phyloP scores from a whole-genome alignment of 2,888 invertebrate genomes.

The Mesorhabditis spiculigera region DNA sequence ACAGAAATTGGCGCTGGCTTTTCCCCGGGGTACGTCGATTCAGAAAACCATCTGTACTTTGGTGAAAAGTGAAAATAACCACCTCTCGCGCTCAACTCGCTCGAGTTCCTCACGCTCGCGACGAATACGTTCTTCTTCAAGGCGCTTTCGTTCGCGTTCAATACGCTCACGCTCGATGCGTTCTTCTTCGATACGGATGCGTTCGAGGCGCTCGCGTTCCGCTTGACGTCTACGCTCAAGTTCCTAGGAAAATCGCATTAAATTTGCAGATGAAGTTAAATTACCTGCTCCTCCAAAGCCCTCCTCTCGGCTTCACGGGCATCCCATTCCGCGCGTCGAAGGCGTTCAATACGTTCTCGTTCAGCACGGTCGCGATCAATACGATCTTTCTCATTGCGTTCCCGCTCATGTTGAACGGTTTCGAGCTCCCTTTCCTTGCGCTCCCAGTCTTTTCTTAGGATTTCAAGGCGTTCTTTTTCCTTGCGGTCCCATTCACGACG shows the following conservation, averaged over 20 bases:
- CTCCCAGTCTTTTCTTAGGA: slow-evolving; percentile 9
- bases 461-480: slow-evolving; percentile 36
- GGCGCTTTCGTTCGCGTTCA: slow-evolving; percentile 38
- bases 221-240: slow-evolving; percentile 12
- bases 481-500: slow-evolving; percentile 36
- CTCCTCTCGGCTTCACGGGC: slow-evolving; percentile 44
- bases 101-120: slow-evolving; percentile 36
- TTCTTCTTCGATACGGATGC: slow-evolving; percentile 14
- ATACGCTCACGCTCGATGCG: slow-evolving; percentile 52
- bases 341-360: slow-evolving; percentile 28
- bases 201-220: slow-evolving; percentile 29
- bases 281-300: slow-evolving; percentile 38
- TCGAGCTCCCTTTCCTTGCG: slow-evolving; percentile 42
- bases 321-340: slow-evolving; percentile 48
- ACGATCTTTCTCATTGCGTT: slow-evolving; percentile 41
- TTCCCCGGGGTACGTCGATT: background rate
- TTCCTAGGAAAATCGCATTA: slow-evolving; percentile 1
- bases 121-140: slow-evolving; percentile 45
- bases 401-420: slow-evolving; percentile 32
- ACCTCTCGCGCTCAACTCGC: background rate
- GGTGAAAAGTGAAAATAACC: background rate
- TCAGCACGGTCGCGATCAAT: slow-evolving; percentile 42
- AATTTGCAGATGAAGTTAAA: background rate
- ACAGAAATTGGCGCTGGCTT: background rate
- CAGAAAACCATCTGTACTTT: background rate